Percentiles rank a stretch among this genome's conserved stretches.
These are phyloP conservation scores for Diorhabda carinulata DNA, from an alignment of 1,140 invertebrate genomes.

Conservation along the genomic window DNA sequence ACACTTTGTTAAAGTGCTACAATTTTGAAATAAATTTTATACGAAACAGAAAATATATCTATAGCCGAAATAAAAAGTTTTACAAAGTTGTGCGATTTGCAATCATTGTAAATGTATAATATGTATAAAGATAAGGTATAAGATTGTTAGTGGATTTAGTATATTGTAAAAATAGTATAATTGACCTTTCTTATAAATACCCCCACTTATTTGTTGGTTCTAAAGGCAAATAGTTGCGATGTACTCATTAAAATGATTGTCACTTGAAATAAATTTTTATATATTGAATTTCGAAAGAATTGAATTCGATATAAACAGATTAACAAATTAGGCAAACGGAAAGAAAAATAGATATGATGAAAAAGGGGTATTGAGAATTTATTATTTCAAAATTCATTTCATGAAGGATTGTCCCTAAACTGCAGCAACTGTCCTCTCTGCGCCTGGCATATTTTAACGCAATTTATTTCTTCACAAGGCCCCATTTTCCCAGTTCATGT, in stretches of 20 bases:
- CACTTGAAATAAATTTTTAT: constrained; percentile 18
- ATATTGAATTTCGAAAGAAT: constrained; percentile 7
- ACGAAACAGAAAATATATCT: constrained; percentile 12
- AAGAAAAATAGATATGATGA: no score
- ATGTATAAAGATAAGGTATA: constrained; percentile 38
- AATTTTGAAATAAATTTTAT: constrained; percentile 14
- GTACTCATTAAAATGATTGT: constrained; percentile 27
- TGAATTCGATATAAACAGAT: constrained; percentile 10
- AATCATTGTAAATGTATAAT: constrained; percentile 44
- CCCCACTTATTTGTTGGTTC: constrained; percentile 33
- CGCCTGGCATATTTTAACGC: no score
- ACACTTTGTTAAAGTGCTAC: not conserved
- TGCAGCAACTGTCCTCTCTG: no score
- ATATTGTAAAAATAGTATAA: constrained; percentile 33
- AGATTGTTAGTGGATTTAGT: constrained; percentile 33
- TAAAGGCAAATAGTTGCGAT: constrained; percentile 37
- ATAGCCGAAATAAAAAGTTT: constrained; percentile 18
- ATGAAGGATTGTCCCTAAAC: no score
- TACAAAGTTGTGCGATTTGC: constrained; percentile 42
- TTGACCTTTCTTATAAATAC: constrained; percentile 29
- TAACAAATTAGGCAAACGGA: no score
- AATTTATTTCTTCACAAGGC: no score
- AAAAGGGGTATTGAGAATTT: no score
- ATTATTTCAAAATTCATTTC: no score
- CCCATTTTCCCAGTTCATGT: no score